phyloP scores from a whole-genome alignment of 2,888 invertebrate species.

The Trachelus iudaicus region DNA sequence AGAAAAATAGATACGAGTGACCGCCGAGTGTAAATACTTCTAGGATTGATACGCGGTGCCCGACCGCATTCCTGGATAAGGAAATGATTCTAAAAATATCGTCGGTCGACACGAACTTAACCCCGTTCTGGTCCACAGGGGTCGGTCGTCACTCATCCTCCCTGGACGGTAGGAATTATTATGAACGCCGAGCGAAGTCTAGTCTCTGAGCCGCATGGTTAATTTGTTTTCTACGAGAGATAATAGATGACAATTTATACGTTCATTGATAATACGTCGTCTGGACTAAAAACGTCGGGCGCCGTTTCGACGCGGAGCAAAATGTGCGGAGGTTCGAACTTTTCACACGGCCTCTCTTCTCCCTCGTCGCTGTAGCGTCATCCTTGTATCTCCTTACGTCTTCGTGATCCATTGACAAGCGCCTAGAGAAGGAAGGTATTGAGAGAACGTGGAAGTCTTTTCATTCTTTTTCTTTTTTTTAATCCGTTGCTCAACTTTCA shows the following conservation, averaged over 20 bases:
- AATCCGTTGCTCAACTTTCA: not conserved
- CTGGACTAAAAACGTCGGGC: not conserved
- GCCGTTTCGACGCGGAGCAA: not conserved
- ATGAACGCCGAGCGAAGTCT: not conserved
- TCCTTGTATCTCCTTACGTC: not conserved
- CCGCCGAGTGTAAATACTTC: not conserved
- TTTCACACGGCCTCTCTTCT: not conserved
- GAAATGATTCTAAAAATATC: slow-evolving; percentile 1
- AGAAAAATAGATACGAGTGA: not conserved
- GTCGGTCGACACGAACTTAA: slow-evolving; percentile 11
- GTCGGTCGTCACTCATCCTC: not conserved
- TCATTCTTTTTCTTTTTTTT: not conserved
- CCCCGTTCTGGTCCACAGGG: slow-evolving; percentile 11
- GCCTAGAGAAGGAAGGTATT: not conserved
- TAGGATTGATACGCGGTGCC: not conserved
- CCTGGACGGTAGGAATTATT: not conserved
- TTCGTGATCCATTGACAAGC: not conserved
- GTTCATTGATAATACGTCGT: not conserved
- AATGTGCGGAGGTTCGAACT: not conserved
- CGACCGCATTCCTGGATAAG: not conserved
- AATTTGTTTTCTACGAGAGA: not conserved
- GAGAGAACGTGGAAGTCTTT: not conserved
- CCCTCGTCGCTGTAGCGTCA: not conserved
- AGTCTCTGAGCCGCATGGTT: not conserved
- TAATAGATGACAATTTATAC: slow-evolving; percentile 10